A percentile compares a stretch with the other conserved stretches of the same genome.
phyloP scores from a whole-genome alignment of 2,888 invertebrate genomes.

The Acrocera orbiculus region DNA sequence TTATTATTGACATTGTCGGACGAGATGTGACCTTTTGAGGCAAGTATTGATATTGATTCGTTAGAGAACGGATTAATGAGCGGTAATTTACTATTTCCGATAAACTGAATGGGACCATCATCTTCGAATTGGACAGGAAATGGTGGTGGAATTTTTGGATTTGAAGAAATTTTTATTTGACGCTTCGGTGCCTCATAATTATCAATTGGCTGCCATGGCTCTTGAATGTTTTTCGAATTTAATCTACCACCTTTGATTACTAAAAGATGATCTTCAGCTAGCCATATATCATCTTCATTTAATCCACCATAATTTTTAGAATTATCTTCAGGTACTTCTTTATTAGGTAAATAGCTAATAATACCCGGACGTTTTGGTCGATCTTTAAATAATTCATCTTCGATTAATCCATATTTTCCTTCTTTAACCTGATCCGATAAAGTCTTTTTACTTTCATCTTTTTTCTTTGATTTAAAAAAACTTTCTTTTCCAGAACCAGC shows the following conservation, averaged over 20 bases:
- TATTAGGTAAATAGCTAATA: constrained; percentile 61
- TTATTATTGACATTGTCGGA: constrained; percentile 20
- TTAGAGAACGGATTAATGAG: constrained; percentile 39
- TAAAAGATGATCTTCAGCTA: constrained; percentile 72
- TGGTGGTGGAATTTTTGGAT: constrained; percentile 77
- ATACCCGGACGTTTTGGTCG: constrained; percentile 60
- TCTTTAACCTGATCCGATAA: constrained; percentile 78
- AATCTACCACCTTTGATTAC: constrained; percentile 65
- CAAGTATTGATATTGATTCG: constrained; percentile 50
- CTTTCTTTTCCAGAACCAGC: constrained; percentile 47
- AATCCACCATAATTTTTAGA: constrained; percentile 64
- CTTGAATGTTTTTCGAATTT: constrained; percentile 28
- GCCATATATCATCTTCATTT: constrained; percentile 72
- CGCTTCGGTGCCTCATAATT: constrained; percentile 65
- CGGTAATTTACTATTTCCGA: constrained; percentile 52
- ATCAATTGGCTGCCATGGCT: constrained; percentile 68
- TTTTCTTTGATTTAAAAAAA: constrained; percentile 26
- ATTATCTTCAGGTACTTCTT: constrained; percentile 67
- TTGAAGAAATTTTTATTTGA: constrained; percentile 66
- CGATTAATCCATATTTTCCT: constrained; percentile 77
- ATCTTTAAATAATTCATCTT: constrained; percentile 60
- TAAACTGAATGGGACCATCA: constrained; percentile 70
- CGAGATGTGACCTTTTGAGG: constrained; percentile 27
- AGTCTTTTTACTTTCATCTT: constrained; percentile 64
- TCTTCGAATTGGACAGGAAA: constrained; percentile 81